Evolutionary conservation across 2,888 invertebrate species (phyloP), one percentile per base, ranked within the genome.

Genomic region (Eulithis testata): DNA sequence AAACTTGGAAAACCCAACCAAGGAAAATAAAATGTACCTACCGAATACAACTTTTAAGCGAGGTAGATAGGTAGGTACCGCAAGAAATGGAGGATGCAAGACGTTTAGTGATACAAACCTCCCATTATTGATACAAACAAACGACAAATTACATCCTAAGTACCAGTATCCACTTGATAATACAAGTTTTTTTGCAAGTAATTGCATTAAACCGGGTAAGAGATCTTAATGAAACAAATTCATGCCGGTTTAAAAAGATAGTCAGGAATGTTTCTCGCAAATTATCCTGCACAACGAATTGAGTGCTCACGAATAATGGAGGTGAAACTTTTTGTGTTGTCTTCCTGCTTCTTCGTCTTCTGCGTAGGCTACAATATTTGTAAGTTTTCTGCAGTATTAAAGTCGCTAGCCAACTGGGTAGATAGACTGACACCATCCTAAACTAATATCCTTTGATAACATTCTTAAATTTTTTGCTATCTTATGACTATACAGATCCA

Each of bases 251-350:
- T 72, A 73, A 65, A 69, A 66, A 27, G 50, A 60, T 49, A 21
- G 21, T 21, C 2, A 21, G 21, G 21, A 1, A 2, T n/a, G 21
- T 63, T 27, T 54, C 21, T 9, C 1, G 27, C 1, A 37, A n/a
- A n/a, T 3, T 49, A 21, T 27, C 11, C 57, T 31, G 53, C 65
- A 70, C 27, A 68, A 54, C 66, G 31, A 71, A 69, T 65, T 55
- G 50, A 63, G 53, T 58, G 57, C 56, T 60, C 69, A 69, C 40
- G 63, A 63, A 45, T 69, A 69, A 75, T 75, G 75, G 66, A 50
- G 40, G 66, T 55, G n/a, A 57, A 31, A 58, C 61, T 65, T 56
- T 55, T 55, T 50, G 59, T 74, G 54, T 61, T 73, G 51, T 71
- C 72, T 72, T 68, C 69, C 66, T 75, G 72, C 62, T 69, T 52